Conservation (phyloP, 2,888 invertebrate genomes). For the Polymixis lichenea region DNA sequence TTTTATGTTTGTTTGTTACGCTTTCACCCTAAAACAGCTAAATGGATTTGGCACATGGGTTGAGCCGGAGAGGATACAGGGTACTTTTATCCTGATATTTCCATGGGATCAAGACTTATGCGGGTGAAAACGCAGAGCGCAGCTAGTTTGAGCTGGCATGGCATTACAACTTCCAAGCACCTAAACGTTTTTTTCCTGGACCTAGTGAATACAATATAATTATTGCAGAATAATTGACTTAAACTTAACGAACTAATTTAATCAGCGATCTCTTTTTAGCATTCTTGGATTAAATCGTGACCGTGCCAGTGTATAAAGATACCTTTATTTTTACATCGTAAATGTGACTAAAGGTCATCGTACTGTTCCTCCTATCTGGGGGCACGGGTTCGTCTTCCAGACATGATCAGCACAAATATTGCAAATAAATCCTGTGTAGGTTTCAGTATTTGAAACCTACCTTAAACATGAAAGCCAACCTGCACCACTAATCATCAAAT, state of each 20-base stretch:
- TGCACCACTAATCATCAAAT: too few species aligned
- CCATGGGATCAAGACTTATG: too few species aligned
- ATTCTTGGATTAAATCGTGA: neutral
- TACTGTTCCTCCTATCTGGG: neutral
- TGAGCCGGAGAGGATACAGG: too few species aligned
- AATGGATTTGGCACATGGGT: too few species aligned
- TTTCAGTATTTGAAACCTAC: neutral
- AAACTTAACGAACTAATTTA: too few species aligned
- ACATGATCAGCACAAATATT: neutral
- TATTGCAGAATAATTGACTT: slow-evolving; percentile 1
- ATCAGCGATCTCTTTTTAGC: neutral
- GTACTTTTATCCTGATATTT: too few species aligned
- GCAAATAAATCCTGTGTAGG: too few species aligned
- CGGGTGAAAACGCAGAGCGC: too few species aligned
- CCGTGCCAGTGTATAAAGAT: neutral
- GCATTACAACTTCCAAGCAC: neutral
- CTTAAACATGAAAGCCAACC: neutral
- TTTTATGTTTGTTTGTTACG: too few species aligned
- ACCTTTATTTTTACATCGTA: neutral
- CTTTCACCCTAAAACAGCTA: too few species aligned
- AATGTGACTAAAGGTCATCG: neutral
- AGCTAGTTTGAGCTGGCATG: neutral
- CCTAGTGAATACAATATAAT: neutral
- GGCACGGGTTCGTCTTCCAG: too few species aligned
- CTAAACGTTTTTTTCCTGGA: neutral